Percentiles rank a stretch among this genome's conserved stretches.
Evolutionary conservation across 2,113 vertebrate species (phyloP).

Genomic region (Chlamydotis undulata): DNA sequence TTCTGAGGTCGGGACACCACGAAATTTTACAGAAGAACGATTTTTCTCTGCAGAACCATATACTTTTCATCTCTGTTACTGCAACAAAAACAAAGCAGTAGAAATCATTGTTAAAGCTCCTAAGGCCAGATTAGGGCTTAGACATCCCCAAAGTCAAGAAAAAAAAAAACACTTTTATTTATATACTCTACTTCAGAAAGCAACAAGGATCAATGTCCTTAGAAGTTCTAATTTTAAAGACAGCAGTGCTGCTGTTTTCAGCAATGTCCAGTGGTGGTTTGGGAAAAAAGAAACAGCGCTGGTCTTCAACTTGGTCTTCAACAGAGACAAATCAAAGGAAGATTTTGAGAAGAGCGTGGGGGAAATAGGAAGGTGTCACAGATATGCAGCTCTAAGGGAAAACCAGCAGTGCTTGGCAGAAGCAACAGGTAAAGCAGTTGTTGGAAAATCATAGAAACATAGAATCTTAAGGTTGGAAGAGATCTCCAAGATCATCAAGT

Average conservation of each 20-base stretch:
- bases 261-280: neutral
- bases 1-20: neutral
- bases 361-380: neutral
- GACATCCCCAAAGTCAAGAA: neutral
- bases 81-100: neutral
- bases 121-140: neutral
- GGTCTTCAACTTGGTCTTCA: neutral
- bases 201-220: neutral
- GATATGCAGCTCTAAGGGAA: neutral
- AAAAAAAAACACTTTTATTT: neutral
- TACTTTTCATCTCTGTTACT: neutral
- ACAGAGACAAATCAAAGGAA: neutral
- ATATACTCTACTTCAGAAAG: neutral
- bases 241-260: neutral
- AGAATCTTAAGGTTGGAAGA: too few relatives aligned
- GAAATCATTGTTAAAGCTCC: neutral
- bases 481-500: too few relatives aligned
- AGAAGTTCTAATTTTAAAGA: neutral
- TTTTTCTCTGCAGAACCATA: neutral
- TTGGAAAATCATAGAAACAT: neutral
- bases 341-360: neutral
- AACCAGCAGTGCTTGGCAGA: neutral
- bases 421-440: fast-evolving
- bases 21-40: neutral
- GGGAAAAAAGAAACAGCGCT: neutral